phyloP scores from a whole-genome alignment of 1,140 invertebrate genomes.

The Chironomus tepperi region DNA sequence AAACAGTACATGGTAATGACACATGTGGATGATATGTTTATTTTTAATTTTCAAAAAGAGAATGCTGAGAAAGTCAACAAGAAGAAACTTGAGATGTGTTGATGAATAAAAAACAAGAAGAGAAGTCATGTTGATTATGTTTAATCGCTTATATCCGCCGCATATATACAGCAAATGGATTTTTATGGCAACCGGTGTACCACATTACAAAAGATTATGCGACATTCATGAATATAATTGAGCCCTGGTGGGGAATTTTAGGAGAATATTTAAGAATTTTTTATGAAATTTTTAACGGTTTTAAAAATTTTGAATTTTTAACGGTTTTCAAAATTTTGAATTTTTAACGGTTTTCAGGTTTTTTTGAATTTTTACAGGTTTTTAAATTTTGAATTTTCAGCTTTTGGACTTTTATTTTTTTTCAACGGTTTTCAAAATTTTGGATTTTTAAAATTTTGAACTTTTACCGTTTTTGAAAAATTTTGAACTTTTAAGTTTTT shows the following conservation, averaged over 20 bases:
- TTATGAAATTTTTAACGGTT: no score
- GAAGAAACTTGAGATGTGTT: background rate
- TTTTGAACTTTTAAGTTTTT: background rate
- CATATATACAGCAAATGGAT: background rate
- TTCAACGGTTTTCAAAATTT: no score
- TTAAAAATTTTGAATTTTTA: no score
- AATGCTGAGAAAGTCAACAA: background rate
- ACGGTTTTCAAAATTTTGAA: background rate
- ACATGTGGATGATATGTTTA: background rate
- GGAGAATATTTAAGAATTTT: no score
- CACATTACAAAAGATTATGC: background rate
- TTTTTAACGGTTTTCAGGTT: background rate
- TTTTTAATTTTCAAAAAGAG: background rate
- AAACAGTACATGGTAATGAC: background rate
- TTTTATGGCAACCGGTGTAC: background rate
- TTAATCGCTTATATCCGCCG: background rate
- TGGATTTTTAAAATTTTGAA: no score
- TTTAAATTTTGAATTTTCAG: no score
- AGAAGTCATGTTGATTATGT: conserved; percentile 2
- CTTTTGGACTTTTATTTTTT: no score
- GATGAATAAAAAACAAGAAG: background rate
- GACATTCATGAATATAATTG: background rate
- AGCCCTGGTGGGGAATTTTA: no score
- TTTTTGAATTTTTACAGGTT: no score
- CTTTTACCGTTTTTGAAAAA: no score